A percentile compares a stretch with the other conserved stretches of the same genome.
Evolutionary conservation across 2,113 vertebrate species (phyloP).

Genomic region (Cyphomyrus discorhynchus): DNA sequence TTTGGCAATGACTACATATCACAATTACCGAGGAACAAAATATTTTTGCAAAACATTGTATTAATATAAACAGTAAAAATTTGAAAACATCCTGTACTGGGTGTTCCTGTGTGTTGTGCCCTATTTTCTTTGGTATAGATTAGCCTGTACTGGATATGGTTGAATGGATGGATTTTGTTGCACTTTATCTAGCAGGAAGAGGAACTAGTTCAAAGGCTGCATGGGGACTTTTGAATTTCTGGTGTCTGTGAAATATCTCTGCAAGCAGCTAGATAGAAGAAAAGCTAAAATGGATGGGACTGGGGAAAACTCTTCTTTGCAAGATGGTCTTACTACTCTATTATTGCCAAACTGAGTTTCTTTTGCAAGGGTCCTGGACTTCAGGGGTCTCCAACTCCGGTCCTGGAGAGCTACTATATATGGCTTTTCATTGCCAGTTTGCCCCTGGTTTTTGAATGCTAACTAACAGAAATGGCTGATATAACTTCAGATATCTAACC

Average conservation of each 20-base stretch:
- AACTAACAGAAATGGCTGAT: background rate
- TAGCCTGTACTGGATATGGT: no score
- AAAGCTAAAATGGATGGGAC: background rate
- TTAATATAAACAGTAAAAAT: background rate
- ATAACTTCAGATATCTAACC: background rate
- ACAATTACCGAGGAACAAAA: background rate
- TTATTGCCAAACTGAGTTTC: background rate
- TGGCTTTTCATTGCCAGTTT: background rate
- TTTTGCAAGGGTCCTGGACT: background rate
- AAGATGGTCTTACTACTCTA: background rate
- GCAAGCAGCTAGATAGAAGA: background rate
- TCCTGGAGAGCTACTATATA: background rate
- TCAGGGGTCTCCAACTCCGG: background rate
- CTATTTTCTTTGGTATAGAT: background rate
- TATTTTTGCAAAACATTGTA: background rate
- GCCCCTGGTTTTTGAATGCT: background rate
- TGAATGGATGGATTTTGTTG: background rate
- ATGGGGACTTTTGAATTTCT: background rate
- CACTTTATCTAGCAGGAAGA: background rate
- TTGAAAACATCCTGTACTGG: background rate
- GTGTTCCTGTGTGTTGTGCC: background rate
- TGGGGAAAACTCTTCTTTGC: background rate
- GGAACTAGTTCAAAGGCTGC: background rate
- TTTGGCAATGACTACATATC: background rate
- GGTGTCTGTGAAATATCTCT: background rate